phyloP scores from a whole-genome alignment of 92 coral and sea anemone species.

The Metridium senile region DNA sequence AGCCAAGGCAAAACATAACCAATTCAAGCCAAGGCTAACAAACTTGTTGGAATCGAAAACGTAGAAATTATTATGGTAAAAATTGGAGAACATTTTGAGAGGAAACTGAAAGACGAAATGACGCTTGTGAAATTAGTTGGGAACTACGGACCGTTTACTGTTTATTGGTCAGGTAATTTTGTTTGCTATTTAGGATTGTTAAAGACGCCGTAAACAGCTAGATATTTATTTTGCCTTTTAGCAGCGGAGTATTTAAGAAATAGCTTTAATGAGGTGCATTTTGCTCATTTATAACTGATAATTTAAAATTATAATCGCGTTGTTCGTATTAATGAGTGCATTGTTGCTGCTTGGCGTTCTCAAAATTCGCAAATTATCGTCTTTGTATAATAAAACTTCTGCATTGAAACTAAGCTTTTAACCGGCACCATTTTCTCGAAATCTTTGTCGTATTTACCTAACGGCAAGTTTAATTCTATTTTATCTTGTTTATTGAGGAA shows the following conservation, averaged over 20 bases:
- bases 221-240: not conserved
- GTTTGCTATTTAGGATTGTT: not conserved
- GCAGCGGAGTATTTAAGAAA: too few species aligned
- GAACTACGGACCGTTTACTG: slow-evolving; percentile 64
- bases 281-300: not conserved
- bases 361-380: too few species aligned
- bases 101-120: slow-evolving; percentile 13
- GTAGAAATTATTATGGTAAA: not conserved
- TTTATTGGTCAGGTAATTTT: slow-evolving; percentile 64
- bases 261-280: not conserved
- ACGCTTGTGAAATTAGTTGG: slow-evolving; percentile 53
- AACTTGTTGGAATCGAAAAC: not conserved
- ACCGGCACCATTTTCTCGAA: too few species aligned
- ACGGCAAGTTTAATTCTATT: too few species aligned
- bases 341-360: too few species aligned
- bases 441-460: too few species aligned
- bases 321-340: too few species aligned
- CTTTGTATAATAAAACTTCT: too few species aligned
- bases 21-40: slow-evolving; percentile 1
- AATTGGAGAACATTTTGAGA: not conserved
- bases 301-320: too few species aligned
- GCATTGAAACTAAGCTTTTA: too few species aligned
- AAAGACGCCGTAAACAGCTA: not conserved
- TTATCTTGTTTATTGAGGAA: too few species aligned
- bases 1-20: slow-evolving; percentile 19